Evolutionary conservation across 2,113 vertebrate species (phyloP).

Genomic region (Tragelaphus scriptus): DNA sequence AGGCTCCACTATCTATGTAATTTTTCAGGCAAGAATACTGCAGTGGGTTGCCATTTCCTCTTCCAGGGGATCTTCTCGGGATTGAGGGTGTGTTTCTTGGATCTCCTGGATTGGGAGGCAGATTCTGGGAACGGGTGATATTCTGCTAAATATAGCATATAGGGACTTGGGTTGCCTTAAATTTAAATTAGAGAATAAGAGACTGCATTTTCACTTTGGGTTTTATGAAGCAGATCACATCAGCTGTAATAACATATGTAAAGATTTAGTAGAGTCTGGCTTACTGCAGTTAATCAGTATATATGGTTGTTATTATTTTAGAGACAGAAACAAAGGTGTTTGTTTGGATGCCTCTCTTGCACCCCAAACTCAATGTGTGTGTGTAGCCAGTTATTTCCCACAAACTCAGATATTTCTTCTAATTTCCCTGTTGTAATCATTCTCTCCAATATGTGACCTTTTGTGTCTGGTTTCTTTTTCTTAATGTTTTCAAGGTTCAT

Average conservation of each 20-base stretch:
- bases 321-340: not conserved
- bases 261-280: not conserved
- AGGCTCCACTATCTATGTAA: not conserved
- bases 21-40: not conserved
- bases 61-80: not conserved
- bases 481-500: conserved; percentile 27
- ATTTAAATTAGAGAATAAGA: not conserved
- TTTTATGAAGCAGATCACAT: not conserved
- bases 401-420: not conserved
- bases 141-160: not conserved
- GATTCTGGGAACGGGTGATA: not conserved
- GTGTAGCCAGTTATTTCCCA: not conserved
- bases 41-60: not conserved
- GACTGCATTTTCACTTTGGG: not conserved
- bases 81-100: not conserved
- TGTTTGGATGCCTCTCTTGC: not conserved
- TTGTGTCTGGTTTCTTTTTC: not conserved
- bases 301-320: not conserved
- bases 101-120: not conserved
- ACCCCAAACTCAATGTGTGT: not conserved
- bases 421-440: not conserved
- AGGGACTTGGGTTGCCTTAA: not conserved
- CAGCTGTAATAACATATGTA: not conserved
- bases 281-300: not conserved
- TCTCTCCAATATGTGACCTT: not conserved